Base-by-base conservation (phyloP, 1,140 invertebrate genomes). In the Bombus fervidus region DNA sequence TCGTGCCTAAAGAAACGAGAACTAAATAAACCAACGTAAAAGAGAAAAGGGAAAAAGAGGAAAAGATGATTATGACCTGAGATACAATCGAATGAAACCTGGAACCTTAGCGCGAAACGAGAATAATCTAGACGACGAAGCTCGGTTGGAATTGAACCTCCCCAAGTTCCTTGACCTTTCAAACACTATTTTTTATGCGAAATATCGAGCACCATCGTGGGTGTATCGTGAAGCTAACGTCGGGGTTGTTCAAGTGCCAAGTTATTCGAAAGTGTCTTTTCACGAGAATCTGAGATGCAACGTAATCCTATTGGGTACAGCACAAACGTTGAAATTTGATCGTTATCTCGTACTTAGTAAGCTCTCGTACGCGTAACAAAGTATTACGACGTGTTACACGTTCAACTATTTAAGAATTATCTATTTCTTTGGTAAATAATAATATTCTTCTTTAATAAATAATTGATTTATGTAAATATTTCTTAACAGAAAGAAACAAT, bases 211-310 rank as follows among this genome's bases (percentile, higher is more conserved):
- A 53, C 34, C 3, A 10, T 41, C 72, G 68, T 57, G 74, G 68
- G 18, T 73, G n/a, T 43, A 41, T 12, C 57, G 81, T 34, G n/a
- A 22, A 25, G 25, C 31, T 53, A 34, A 43, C 15, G 39, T 62
- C 47, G 76, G 57, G 86, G 62, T 79, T 85, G 66, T 62, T 89
- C 76, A 88, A 90, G 88, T 91, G 89, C 91, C 91, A 91, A 91
- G 88, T 80, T 90, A 87, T 72, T 75, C 66, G 59, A 91, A 86
- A 91, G 81, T 89, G 89, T 90, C 83, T 88, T 90, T 89, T 64
- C 57, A 76, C 66, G 34, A 47, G 73, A 81, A 64, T 53, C 18
- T 57, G 15, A 37, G n/a, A 79, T 34, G 68, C 77, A 41, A 72
- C 10, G 34, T 18, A 53, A 62, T 85, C n/a, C 66, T 28, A n/a